Conservation (phyloP, 2,888 invertebrate species). For the Dryadula phaetusa region DNA sequence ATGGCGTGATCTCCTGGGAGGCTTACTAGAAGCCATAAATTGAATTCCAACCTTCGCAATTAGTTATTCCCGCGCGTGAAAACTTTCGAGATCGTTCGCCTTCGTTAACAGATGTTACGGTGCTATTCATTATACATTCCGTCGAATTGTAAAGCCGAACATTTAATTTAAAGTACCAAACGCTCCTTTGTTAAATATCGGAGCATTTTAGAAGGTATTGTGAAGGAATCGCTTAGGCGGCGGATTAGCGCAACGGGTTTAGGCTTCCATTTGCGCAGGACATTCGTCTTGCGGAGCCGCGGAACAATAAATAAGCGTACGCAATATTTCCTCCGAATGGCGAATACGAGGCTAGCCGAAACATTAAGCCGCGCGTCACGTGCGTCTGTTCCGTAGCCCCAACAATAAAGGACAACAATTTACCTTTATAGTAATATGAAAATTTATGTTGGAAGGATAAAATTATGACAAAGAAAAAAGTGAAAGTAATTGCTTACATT, state of each 20-base stretch:
- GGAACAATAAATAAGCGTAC: conserved; percentile 70
- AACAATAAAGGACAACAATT: conserved; percentile 27
- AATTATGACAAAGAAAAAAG: conserved; percentile 13
- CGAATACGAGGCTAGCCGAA: conserved; percentile 47
- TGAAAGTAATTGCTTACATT: conserved; percentile 2
- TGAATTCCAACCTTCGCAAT: conserved; percentile 84
- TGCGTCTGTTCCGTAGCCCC: conserved; percentile 41
- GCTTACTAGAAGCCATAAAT: conserved; percentile 83
- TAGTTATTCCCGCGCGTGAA: conserved; percentile 85
- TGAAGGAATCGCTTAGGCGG: conserved; percentile 64
- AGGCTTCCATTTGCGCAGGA: conserved; percentile 60
- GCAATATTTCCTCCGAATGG: conserved; percentile 53
- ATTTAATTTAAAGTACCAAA: conserved; percentile 83
- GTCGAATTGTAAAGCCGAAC: conserved; percentile 83
- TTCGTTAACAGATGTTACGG: conserved; percentile 85
- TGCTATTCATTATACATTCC: conserved; percentile 85
- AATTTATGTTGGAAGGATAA: conserved; percentile 9
- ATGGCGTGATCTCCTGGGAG: conserved; percentile 80
- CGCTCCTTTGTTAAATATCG: conserved; percentile 78
- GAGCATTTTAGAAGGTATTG: conserved; percentile 71
- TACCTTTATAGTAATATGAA: conserved; percentile 22
- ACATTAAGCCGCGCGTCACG: conserved; percentile 57
- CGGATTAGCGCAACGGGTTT: conserved; percentile 66
- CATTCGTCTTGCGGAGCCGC: conserved; percentile 65
- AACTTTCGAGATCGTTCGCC: conserved; percentile 84